Conservation (phyloP, 1,140 invertebrate genomes). For the Drosophila repleta region DNA sequence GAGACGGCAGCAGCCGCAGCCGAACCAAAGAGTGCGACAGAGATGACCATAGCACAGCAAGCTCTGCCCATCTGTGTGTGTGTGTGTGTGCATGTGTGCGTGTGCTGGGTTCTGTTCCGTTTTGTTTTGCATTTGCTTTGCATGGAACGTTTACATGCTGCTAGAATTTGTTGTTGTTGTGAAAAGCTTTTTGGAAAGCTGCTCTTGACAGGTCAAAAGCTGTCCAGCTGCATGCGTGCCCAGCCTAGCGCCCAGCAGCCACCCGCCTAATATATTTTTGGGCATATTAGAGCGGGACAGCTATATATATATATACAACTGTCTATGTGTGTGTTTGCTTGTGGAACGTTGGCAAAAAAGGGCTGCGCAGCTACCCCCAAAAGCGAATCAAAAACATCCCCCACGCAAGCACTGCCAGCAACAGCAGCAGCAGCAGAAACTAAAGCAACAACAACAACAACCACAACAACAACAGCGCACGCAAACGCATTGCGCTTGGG, state of each 20-base stretch:
- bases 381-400: slow-evolving; percentile 47
- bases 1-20: slow-evolving; percentile 27
- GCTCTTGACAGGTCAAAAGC: slow-evolving; percentile 39
- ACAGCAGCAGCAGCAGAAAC: slow-evolving; percentile 7
- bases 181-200: slow-evolving; percentile 36
- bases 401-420: slow-evolving; percentile 23
- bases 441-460: slow-evolving; percentile 20
- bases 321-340: not conserved
- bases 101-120: not conserved
- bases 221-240: slow-evolving; percentile 52
- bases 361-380: slow-evolving; percentile 54
- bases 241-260: slow-evolving; percentile 42
- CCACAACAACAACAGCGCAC: slow-evolving; percentile 37
- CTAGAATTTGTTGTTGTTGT: too few relatives aligned
- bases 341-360: slow-evolving; percentile 18
- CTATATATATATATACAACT: slow-evolving; percentile 27
- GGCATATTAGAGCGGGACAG: slow-evolving; percentile 33
- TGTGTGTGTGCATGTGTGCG: not conserved
- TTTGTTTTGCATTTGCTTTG: slow-evolving; percentile 7
- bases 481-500: slow-evolving; percentile 58
- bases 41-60: slow-evolving; percentile 15
- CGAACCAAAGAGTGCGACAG: slow-evolving; percentile 15
- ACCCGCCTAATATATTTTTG: not conserved
- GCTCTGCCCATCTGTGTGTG: slow-evolving; percentile 11
- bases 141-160: too few relatives aligned